Conservation (phyloP, 2,113 vertebrate species). For the Trichomycterus rosablanca region DNA sequence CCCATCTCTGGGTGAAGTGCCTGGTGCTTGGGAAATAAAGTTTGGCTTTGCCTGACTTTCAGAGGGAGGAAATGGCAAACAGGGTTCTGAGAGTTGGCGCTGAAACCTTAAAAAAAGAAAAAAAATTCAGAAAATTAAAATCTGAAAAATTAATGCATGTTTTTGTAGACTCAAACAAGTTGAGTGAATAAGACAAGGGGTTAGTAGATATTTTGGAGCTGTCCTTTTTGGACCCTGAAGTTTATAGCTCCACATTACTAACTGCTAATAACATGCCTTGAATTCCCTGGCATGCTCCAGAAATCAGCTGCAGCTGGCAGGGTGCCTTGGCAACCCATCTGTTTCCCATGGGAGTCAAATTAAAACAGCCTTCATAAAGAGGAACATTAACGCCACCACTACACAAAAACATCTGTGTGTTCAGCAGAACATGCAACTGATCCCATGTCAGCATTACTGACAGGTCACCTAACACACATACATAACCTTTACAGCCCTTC, state of each 20-base stretch:
- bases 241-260: constrained; percentile 17
- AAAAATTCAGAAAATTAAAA: constrained; percentile 8
- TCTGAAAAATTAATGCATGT: constrained; percentile 19
- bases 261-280: constrained; percentile 32
- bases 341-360: constrained; percentile 47
- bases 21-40: constrained; percentile 72
- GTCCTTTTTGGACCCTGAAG: no score
- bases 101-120: constrained; percentile 76
- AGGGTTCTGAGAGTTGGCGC: constrained; percentile 91
- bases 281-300: constrained; percentile 22
- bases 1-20: constrained; percentile 66
- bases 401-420: constrained; percentile 7
- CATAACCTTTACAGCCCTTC: no score
- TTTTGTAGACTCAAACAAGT: no score
- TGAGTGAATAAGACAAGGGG: constrained; percentile 23
- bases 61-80: constrained; percentile 63
- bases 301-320: constrained; percentile 29
- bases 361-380: constrained; percentile 6
- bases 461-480: no score
- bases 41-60: constrained; percentile 65
- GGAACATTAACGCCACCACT: not conserved
- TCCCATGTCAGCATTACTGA: constrained; percentile 19
- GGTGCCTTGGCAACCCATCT: constrained; percentile 12
- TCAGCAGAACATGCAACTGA: constrained; percentile 3
- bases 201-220: constrained; percentile 8